Evolutionary conservation across 2,113 vertebrate genomes (phyloP).

Genomic region (Oreocharis arfaki): DNA sequence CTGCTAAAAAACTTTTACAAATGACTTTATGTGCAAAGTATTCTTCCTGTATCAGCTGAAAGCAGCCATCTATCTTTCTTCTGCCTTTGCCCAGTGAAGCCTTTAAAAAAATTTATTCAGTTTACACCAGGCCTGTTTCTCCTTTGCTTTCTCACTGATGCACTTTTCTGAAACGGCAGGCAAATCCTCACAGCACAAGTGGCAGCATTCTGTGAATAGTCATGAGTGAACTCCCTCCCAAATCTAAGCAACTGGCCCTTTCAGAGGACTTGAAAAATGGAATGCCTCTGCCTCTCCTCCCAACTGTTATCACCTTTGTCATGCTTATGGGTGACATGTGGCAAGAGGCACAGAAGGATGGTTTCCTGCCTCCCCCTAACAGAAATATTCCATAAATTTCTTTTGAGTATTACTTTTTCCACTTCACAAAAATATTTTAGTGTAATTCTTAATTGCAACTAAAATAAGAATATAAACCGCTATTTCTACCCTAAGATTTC

Average conservation of each 20-base stretch:
- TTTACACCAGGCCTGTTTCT: not conserved
- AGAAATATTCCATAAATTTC: not conserved
- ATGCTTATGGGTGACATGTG: not conserved
- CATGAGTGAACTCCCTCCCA: not conserved
- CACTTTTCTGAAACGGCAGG: not conserved
- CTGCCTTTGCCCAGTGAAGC: not conserved
- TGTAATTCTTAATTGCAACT: not conserved
- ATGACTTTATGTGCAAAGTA: not conserved
- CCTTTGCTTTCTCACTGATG: not conserved
- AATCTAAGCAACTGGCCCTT: not conserved
- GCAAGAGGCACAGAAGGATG: not conserved
- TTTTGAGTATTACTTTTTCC: not conserved
- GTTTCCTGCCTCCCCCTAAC: not conserved
- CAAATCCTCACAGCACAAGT: not conserved
- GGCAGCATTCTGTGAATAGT: not conserved
- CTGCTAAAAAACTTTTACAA: not conserved
- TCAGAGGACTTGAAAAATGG: slow-evolving; percentile 4
- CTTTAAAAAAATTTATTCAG: not conserved
- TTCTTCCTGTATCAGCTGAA: not conserved
- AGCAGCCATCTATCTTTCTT: not conserved
- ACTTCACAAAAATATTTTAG: not conserved
- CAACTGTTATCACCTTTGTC: not conserved
- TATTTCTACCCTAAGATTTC: not conserved
- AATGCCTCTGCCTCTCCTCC: not conserved
- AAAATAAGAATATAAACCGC: not conserved